Base-by-base conservation (phyloP, 2,113 vertebrate species). In the Sigmodon hispidus region DNA sequence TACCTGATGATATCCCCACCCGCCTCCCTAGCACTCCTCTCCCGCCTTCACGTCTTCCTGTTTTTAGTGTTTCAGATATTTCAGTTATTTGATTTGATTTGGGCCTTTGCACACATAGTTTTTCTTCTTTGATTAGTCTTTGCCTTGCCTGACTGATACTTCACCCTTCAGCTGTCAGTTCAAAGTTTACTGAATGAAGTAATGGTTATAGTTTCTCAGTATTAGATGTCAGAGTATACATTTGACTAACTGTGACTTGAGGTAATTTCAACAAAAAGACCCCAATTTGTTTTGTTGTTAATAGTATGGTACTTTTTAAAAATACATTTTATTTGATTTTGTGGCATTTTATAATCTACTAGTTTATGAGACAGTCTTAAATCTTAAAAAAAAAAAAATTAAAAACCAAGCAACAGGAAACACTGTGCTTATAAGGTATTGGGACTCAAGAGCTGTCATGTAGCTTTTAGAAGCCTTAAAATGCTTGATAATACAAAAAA, bases 291-390 rank as follows among this genome's bases (percentile, higher is more conserved):
- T n/a, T 57, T 57, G 55, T 57, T 57, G 17, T 57, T 57, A 29
- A 26, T 93, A 72, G 29, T 89, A 63, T 93, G 45, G 3, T 17
- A 87, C 12, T 94, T 89, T 83, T 36, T 36, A 87, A 92, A 87
- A 88, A 61, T 70, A 96, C 31, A 45, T 90, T 92, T 87, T 87
- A 75, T 93, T 96, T 94, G 21, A 89, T 94, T 87, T 95, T 52
- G 48, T 92, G 50, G 61, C 17, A 86, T 91, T 97, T 94, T 96
- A 8, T 92, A 3, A 90, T 85, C 17, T 91, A 61, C 31, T 95
- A 81, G 73, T 52, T 72, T 89, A 77, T 79, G 22, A 81, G 61
- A 65, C 55, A 48, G 65, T 55, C 84, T 94, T 67, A 95, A 94
- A 50, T 89, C 43, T 96, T 91, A 94, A 93, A 61, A 94, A 79